Conservation (phyloP, 2,797 vertebrate genomes). For the Bryconaethiops microstoma region DNA sequence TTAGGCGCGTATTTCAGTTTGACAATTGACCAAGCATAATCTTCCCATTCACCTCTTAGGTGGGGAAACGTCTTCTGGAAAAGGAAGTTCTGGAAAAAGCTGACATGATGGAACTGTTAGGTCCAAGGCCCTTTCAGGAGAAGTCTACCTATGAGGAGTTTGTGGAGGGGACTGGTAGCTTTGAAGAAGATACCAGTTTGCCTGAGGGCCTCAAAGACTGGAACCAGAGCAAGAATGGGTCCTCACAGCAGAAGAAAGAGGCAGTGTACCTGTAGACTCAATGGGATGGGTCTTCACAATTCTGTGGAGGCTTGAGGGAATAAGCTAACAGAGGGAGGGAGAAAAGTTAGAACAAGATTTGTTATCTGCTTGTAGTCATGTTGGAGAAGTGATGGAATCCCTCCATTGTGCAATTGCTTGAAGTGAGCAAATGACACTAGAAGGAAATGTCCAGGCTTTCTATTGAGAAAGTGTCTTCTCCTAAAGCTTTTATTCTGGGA, state of each 20-base stretch:
- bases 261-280: constrained; percentile 58
- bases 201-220: constrained; percentile 70
- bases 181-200: constrained; percentile 71
- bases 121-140: constrained; percentile 67
- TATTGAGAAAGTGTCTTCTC: background rate
- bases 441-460: no score
- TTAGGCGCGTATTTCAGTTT: background rate
- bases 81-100: constrained; percentile 74
- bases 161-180: constrained; percentile 67
- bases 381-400: background rate
- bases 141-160: constrained; percentile 71
- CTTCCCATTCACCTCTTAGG: constrained; percentile 51
- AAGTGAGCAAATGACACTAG: no score
- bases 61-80: constrained; percentile 69
- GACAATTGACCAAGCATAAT: background rate
- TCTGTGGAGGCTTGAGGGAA: background rate
- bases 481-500: background rate
- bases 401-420: background rate
- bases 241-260: constrained; percentile 46
- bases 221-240: constrained; percentile 53
- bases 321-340: no score
- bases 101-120: constrained; percentile 68
- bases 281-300: no score
- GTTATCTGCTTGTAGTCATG: background rate
- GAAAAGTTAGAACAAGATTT: background rate